Evolutionary conservation across 2,797 vertebrate genomes (phyloP), one percentile per base, ranked within the genome.

Genomic region (Apodemus agrarius): DNA sequence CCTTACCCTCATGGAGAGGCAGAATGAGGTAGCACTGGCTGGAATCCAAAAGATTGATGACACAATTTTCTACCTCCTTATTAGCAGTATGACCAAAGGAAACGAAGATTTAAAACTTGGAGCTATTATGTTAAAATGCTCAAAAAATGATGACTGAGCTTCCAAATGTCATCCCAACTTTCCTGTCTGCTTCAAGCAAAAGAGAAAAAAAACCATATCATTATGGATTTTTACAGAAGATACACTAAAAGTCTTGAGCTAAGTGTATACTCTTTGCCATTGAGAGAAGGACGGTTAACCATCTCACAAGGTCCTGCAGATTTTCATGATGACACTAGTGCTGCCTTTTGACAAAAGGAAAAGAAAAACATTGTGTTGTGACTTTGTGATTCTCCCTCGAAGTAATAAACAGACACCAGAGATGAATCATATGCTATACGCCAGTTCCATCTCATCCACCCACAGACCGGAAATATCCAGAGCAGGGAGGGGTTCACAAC

Each of bases 21-120:
- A 40, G 29, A 91, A 59, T 87, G 54, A 86, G 17, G 16, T 72
- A 72, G 13, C 43, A 65, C 6, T 63, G 24, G 79, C 34, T 46
- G 49, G 57, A 83, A 89, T 72, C 69, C 9, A 80, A 29, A 92
- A 80, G 49, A 67, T 72, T 96, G 80, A 46, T 93, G 43, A 89
- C 37, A 72, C 59, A 57, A 19, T 92, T 96, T 95, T 90, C 8
- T 29, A 86, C 6, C n/a, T 91, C 61, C 11, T 91, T 92, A 37
- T 52, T 74, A n/a, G 40, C 37, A 76, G 1, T 88, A 31, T 90
- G 86, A 72, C 57, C 83, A 89, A 65, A 65, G 9, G 14, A 37
- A 63, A 86, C 29, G 84, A 61, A 52, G 81, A 22, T 78, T 49
- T 85, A 11, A 78, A 91, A 86, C 9, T 80, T 95, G n/a, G 37